Conservation (phyloP, 2,888 invertebrate genomes). For the Miltochrista miniata region DNA sequence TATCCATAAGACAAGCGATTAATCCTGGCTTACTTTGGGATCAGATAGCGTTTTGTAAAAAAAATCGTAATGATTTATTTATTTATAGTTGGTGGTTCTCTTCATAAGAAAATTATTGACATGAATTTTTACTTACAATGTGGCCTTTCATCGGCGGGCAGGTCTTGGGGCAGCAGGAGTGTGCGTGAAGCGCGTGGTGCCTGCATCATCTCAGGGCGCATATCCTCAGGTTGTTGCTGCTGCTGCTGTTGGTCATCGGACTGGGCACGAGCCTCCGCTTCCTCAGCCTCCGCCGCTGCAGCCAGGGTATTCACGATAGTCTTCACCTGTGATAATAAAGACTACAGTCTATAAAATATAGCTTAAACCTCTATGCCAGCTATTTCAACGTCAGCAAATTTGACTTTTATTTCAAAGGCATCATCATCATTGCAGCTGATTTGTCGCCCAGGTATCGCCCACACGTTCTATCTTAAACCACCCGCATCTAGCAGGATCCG, state of each 20-base stretch:
- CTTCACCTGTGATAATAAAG: slow-evolving; percentile 59
- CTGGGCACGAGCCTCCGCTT: slow-evolving; percentile 65
- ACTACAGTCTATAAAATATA: no score
- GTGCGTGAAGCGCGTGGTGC: slow-evolving; percentile 78
- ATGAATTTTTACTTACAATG: slow-evolving; percentile 86
- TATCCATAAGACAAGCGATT: no score
- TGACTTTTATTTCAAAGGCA: no score
- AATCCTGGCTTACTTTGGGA: no score
- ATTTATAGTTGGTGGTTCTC: not conserved
- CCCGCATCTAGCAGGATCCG: no score
- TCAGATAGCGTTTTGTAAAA: no score
- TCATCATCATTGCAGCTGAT: no score
- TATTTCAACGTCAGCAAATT: no score
- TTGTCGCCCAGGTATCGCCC: no score
- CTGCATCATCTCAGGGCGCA: slow-evolving; percentile 45
- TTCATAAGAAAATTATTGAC: not conserved
- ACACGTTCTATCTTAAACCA: no score
- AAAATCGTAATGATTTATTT: no score
- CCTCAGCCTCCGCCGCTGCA: slow-evolving; percentile 66
- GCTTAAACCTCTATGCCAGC: no score
- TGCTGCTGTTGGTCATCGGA: slow-evolving; percentile 41
- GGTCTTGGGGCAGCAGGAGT: slow-evolving; percentile 83
- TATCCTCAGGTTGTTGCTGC: slow-evolving; percentile 43
- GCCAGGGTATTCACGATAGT: slow-evolving; percentile 75
- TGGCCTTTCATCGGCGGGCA: slow-evolving; percentile 85